phyloP scores from a whole-genome alignment of 2,888 invertebrate genomes.

The Papilio elwesi region DNA sequence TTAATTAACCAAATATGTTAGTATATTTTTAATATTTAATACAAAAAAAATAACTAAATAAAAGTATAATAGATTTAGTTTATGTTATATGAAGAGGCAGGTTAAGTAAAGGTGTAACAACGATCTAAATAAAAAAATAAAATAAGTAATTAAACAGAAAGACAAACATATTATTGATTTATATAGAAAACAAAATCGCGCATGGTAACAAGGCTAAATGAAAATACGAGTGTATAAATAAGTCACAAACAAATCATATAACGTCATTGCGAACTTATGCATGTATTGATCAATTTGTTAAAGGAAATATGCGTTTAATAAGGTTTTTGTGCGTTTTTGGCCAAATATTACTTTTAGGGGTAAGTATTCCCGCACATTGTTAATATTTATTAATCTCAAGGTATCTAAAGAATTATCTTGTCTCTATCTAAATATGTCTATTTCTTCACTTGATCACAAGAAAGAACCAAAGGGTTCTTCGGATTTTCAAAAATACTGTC shows the following conservation, averaged over 20 bases:
- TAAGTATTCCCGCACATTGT: not conserved
- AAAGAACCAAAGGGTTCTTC: too few relatives aligned
- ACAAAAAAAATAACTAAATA: too few relatives aligned
- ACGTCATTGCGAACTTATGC: conserved; percentile 11
- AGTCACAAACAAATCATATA: conserved; percentile 13
- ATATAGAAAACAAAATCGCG: conserved; percentile 4
- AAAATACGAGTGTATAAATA: conserved; percentile 32
- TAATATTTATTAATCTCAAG: not conserved
- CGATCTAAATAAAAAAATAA: not conserved
- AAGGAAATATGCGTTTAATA: conserved; percentile 30
- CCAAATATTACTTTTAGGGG: conserved; percentile 25
- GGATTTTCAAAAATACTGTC: too few relatives aligned
- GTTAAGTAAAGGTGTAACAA: not conserved
- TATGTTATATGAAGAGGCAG: too few relatives aligned
- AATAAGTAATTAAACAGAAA: not conserved
- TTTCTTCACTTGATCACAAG: too few relatives aligned
- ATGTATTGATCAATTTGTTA: conserved; percentile 1
- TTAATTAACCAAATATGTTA: not conserved
- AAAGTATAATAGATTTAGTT: too few relatives aligned
- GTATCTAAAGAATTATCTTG: not conserved
- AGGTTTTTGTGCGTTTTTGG: conserved; percentile 33
- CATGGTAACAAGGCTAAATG: conserved; percentile 22
- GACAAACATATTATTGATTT: not conserved
- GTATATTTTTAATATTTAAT: not conserved
- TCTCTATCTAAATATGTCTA: not conserved